These are phyloP conservation scores for Diorhabda sublineata DNA, from an alignment of 1,140 invertebrate genomes.

Conservation along the genomic window DNA sequence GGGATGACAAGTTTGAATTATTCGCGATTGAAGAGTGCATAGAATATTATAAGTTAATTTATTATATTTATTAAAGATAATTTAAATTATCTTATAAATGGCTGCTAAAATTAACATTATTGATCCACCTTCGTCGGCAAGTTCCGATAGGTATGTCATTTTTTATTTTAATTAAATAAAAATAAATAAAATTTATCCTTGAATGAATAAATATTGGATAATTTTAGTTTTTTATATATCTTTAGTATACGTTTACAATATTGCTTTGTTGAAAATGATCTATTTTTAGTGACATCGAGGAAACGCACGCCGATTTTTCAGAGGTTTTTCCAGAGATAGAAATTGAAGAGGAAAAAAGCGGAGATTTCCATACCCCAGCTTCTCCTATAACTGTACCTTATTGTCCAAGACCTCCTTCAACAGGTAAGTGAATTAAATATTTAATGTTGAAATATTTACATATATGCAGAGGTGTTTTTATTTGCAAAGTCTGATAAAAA, in stretches of 20 bases:
- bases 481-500: too few relatives aligned
- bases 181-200: too few relatives aligned
- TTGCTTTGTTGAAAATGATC: conserved; percentile 4
- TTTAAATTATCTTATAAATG: conserved; percentile 46
- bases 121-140: conserved; percentile 77
- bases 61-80: conserved; percentile 7
- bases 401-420: conserved; percentile 62
- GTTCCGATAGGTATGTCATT: conserved; percentile 69
- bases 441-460: too few relatives aligned
- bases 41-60: too few relatives aligned
- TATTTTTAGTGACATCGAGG: conserved; percentile 49
- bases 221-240: too few relatives aligned
- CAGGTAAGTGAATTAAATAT: conserved; percentile 50
- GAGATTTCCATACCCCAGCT: conserved; percentile 52
- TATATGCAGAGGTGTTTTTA: too few relatives aligned
- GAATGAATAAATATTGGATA: too few relatives aligned
- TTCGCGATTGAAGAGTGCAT: too few relatives aligned
- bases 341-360: conserved; percentile 59
- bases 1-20: too few relatives aligned
- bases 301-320: conserved; percentile 54
- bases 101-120: conserved; percentile 64
- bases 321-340: conserved; percentile 56
- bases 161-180: background rate
- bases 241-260: too few relatives aligned
- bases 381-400: conserved; percentile 63